Evolutionary conservation across 1,140 invertebrate species (phyloP).

Genomic region (Neodiprion fabricii): DNA sequence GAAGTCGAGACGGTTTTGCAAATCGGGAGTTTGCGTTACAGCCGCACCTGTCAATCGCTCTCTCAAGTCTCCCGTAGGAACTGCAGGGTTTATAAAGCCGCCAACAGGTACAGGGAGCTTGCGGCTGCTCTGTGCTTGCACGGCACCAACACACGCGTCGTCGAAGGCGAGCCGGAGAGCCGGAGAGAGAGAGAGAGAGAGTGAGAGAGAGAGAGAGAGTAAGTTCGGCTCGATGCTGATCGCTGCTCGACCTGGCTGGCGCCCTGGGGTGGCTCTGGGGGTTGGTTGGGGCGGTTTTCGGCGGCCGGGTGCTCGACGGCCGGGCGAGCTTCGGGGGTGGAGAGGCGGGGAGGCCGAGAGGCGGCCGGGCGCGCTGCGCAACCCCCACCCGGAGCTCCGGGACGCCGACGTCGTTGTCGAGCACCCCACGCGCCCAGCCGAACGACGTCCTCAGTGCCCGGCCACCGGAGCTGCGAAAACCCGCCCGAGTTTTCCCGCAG

Average conservation of each 20-base stretch:
- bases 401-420: background rate
- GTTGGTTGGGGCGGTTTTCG: background rate
- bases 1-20: no score
- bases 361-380: background rate
- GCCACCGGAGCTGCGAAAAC: background rate
- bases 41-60: no score
- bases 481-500: background rate
- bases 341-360: background rate
- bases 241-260: conserved; percentile 6
- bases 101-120: background rate
- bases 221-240: background rate
- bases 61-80: background rate
- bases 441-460: background rate
- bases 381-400: background rate
- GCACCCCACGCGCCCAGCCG: background rate
- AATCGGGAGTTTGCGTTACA: no score
- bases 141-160: no score
- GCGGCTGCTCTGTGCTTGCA: no score
- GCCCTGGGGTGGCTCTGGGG: background rate
- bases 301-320: background rate
- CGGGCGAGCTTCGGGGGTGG: background rate
- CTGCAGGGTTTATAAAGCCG: background rate
- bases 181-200: no score
- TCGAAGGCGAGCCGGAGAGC: background rate
- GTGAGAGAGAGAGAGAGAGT: no score